Evolutionary conservation across 2,888 invertebrate genomes (phyloP).

Genomic region (Itoplectis maculator): DNA sequence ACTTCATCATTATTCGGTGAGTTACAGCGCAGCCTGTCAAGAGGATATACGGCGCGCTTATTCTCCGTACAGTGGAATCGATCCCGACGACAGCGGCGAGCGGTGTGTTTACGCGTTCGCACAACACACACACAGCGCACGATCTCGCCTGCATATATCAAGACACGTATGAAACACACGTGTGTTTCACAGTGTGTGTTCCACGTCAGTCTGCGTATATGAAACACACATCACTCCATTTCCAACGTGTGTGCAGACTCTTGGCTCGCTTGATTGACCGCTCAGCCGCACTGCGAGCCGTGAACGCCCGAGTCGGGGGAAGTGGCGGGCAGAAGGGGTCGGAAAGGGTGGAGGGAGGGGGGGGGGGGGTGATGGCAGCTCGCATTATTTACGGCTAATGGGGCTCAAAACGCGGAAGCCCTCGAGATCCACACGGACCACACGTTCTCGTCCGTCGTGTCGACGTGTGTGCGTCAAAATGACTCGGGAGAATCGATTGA

Average conservation of each 20-base stretch:
- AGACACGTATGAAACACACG: background rate
- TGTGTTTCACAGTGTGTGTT: too few relatives aligned
- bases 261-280: constrained; percentile 79
- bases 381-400: constrained; percentile 82
- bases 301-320: constrained; percentile 44
- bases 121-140: constrained; percentile 35
- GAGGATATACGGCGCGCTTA: constrained; percentile 16
- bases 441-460: background rate
- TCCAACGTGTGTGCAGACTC: constrained; percentile 67
- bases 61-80: constrained; percentile 21
- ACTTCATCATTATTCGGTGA: background rate
- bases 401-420: constrained; percentile 80
- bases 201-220: too few relatives aligned
- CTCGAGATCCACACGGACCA: constrained; percentile 41
- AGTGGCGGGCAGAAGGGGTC: too few relatives aligned
- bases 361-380: constrained; percentile 66
- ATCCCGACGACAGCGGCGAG: constrained; percentile 29
- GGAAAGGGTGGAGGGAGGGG: too few relatives aligned
- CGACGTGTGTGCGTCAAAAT: constrained; percentile 28
- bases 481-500: constrained; percentile 32
- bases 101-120: constrained; percentile 46
- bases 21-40: background rate
- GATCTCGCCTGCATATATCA: constrained; percentile 53
- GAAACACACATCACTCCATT: too few relatives aligned
- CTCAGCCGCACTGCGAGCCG: constrained; percentile 71